Evolutionary conservation across 2,888 invertebrate species (phyloP), one percentile per base, ranked within the genome.

Genomic region (Heteropelma amictum): DNA sequence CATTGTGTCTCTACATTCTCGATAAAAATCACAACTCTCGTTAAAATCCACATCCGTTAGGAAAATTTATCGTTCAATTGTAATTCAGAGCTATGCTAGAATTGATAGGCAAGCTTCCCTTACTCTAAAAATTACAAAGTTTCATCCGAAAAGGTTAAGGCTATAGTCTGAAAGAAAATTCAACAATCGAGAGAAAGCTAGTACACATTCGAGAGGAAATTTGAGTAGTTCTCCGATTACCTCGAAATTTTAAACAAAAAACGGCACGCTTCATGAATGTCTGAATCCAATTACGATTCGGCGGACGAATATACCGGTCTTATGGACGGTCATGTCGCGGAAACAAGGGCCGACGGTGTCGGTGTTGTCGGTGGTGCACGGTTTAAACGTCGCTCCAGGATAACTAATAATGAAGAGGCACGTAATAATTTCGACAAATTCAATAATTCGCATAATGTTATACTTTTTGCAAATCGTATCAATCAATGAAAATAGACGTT

Each of bases 321-420:
- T 88, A 96, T 96, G 95, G 95, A 95, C 92, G 95, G 94, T 86
- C 95, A 95, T 91, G 94, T 94, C 87, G 92, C 93, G 72, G 93
- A 93, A 87, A 91, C 92, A 80, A 91, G 92, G 80, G 90, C 91
- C 69, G 92, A 91, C 79, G 86, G 87, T 67, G 82, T 85, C 81
- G 90, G 91, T 88, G 78, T 81, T 60, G 92, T 92, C 83, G 89
- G 90, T n/a, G n/a, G n/a, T 74, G 91, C 91, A 77, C 91, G 92
- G 69, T 91, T 92, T 78, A 92, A 93, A 86, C 88, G 91, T 71
- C 92, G 91, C 80, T 89, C 91, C 42, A 92, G 92, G 84, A 85
- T 84, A 30, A 83, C 90, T 8, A 83, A 79, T 49, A 86, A 79
- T 40, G 82, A 85, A 2, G 86, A 89, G 81, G 91, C 91, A 81